Percentiles rank a stretch among this genome's conserved stretches.
Conservation (phyloP, 1,140 invertebrate genomes). For the Ridgeia piscesae region DNA sequence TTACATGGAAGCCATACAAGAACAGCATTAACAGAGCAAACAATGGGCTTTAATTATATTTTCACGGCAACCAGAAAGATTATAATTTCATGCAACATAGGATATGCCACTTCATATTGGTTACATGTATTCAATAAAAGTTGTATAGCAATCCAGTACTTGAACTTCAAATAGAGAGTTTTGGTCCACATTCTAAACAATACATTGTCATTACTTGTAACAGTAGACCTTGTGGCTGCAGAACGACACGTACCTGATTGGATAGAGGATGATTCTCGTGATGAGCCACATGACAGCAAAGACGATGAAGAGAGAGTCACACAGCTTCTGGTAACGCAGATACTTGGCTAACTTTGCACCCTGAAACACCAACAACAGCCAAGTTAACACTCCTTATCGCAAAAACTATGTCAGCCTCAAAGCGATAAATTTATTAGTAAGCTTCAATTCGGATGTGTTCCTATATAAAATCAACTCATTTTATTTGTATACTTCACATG, state of each 20-base stretch:
- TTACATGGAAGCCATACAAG: too few relatives aligned
- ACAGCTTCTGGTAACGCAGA: conserved; percentile 81
- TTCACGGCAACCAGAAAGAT: neutral
- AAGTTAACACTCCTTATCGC: neutral
- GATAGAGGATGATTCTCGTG: conserved; percentile 68
- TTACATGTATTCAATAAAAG: neutral
- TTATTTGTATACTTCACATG: too few relatives aligned
- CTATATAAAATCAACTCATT: too few relatives aligned
- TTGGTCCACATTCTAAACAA: neutral
- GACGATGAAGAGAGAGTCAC: conserved; percentile 76
- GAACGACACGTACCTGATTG: conserved; percentile 44
- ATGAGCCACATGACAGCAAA: conserved; percentile 49
- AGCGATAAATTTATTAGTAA: too few relatives aligned
- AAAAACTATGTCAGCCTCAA: neutral
- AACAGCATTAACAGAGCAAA: neutral
- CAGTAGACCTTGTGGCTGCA: neutral
- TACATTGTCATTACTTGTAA: neutral
- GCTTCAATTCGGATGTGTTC: too few relatives aligned
- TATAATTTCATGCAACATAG: neutral
- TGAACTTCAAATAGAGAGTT: neutral
- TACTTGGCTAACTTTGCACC: conserved; percentile 87
- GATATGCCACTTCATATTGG: neutral
- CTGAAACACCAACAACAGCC: conserved; percentile 58
- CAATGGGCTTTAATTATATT: neutral
- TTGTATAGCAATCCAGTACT: neutral